A percentile compares a stretch with the other conserved stretches of the same genome.
phyloP scores from a whole-genome alignment of 1,140 invertebrate genomes.

The Sitodiplosis mosellana region DNA sequence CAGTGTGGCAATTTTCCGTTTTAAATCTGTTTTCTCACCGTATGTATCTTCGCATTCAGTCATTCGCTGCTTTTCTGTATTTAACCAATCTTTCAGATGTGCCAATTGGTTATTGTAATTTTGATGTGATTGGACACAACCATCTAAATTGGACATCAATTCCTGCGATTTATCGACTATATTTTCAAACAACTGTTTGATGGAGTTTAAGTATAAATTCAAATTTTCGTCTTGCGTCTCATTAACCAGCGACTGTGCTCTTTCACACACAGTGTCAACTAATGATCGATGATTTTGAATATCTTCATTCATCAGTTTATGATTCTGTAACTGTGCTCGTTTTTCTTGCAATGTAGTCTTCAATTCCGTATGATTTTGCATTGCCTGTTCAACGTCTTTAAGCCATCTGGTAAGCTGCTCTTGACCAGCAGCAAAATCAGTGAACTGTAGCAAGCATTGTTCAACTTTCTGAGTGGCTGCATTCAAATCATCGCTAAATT shows the following conservation, averaged over 20 bases:
- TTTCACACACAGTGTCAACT: conserved; percentile 79
- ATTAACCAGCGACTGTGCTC: conserved; percentile 74
- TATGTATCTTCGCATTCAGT: conserved; percentile 54
- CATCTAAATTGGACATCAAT: conserved; percentile 65
- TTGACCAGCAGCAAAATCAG: conserved; percentile 71
- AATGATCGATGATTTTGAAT: conserved; percentile 80
- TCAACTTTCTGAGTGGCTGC: conserved; percentile 62
- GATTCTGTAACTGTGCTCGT: conserved; percentile 81
- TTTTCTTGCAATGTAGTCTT: conserved; percentile 87
- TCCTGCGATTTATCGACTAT: conserved; percentile 76
- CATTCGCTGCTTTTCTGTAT: conserved; percentile 54
- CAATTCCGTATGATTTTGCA: conserved; percentile 78
- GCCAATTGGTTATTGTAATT: conserved; percentile 52
- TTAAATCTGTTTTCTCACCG: conserved; percentile 64
- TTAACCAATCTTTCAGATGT: conserved; percentile 60
- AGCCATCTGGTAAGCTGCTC: conserved; percentile 87
- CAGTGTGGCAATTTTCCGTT: conserved; percentile 49
- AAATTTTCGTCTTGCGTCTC: conserved; percentile 74
- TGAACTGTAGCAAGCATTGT: conserved; percentile 72
- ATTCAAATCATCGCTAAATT: conserved; percentile 66
- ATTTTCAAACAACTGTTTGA: conserved; percentile 73
- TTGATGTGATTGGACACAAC: conserved; percentile 70
- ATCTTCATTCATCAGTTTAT: conserved; percentile 88
- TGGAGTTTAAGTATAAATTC: conserved; percentile 71
- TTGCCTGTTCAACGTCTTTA: conserved; percentile 73